These are phyloP conservation scores for Oegoconia quadripuncta DNA, from an alignment of 2,888 invertebrate genomes.

Conservation along the genomic window DNA sequence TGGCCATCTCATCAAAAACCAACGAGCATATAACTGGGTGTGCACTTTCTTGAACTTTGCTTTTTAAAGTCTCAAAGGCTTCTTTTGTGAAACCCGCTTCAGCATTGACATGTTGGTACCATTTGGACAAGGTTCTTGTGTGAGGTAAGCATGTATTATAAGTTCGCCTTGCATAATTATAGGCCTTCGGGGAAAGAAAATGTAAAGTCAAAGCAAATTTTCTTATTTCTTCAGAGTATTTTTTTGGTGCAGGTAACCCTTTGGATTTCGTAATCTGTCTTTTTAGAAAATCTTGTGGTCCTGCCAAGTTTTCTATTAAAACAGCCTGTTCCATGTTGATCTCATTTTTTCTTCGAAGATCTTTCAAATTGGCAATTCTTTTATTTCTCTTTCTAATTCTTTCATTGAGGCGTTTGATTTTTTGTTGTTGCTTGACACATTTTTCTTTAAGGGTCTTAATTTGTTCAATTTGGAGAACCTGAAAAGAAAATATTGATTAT, in stretches of 20 bases:
- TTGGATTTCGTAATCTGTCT: conserved; percentile 8
- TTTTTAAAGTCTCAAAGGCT: conserved; percentile 12
- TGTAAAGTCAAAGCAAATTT: conserved; percentile 12
- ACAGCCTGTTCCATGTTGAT: too few species aligned
- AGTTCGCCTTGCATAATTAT: conserved; percentile 6
- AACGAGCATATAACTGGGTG: conserved; percentile 8
- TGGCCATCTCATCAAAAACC: conserved; percentile 15
- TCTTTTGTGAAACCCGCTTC: conserved; percentile 13
- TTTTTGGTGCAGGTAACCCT: conserved; percentile 7
- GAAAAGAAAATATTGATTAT: too few species aligned
- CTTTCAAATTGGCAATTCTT: too few species aligned
- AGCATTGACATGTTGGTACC: conserved; percentile 13
- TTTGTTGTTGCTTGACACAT: too few species aligned
- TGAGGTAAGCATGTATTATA: conserved; percentile 15
- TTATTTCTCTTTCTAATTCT: too few species aligned
- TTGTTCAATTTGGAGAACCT: too few species aligned
- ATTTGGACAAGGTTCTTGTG: conserved; percentile 8
- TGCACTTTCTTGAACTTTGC: conserved; percentile 1
- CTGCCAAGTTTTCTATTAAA: too few species aligned
- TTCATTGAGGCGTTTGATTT: too few species aligned
- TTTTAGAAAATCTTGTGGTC: conserved; percentile 14
- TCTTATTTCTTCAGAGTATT: conserved; percentile 8
- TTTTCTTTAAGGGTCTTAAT: too few species aligned
- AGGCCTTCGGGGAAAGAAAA: conserved; percentile 15
- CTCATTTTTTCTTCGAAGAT: too few species aligned